These are phyloP conservation scores for Vesta saturnalis DNA, from an alignment of 2,888 invertebrate genomes.

Conservation along the genomic window DNA sequence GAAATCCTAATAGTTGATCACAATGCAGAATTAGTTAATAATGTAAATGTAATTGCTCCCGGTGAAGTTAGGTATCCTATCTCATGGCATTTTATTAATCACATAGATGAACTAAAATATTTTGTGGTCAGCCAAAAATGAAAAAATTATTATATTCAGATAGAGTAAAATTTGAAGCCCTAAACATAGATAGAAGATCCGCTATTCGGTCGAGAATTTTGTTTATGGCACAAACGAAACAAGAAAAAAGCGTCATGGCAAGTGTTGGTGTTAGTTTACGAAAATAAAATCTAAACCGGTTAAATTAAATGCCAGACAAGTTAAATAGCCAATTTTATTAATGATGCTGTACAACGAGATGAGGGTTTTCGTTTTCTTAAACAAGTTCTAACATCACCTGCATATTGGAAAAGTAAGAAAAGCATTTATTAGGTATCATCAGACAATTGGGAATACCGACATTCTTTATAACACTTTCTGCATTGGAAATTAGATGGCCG, in stretches of 20 bases:
- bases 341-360: background rate
- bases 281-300: background rate
- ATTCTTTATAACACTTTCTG: conserved; percentile 8
- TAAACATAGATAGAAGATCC: background rate
- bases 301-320: background rate
- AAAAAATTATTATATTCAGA: conserved; percentile 2
- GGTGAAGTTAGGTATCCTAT: too few species aligned
- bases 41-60: too few species aligned
- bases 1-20: too few species aligned
- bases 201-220: background rate
- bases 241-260: background rate
- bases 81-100: too few species aligned
- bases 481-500: conserved; percentile 1
- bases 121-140: too few species aligned
- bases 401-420: conserved; percentile 16
- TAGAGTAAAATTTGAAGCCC: background rate
- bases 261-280: background rate
- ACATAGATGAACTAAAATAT: too few species aligned
- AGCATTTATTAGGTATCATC: conserved; percentile 8
- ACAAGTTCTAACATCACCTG: background rate
- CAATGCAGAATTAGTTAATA: too few species aligned
- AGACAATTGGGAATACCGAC: background rate
- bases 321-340: background rate
- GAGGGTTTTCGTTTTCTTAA: background rate
- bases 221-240: background rate